Base-by-base conservation (phyloP, 2,113 vertebrate species). In the Pagrus major region DNA sequence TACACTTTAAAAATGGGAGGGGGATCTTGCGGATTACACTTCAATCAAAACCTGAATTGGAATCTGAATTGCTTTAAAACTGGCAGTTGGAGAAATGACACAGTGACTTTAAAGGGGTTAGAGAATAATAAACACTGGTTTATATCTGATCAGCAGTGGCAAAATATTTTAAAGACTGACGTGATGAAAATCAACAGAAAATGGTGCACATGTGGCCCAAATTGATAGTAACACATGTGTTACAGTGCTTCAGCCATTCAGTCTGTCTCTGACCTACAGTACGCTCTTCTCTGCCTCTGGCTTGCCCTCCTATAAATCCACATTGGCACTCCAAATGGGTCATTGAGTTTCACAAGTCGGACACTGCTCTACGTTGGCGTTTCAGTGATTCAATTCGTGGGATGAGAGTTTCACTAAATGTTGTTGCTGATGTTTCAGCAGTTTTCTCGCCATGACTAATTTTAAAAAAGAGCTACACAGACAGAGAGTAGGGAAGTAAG, bases 31-130 rank as follows among this genome's bases (percentile, higher is more conserved):
- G 52, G 78, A 77, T 81, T 66, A 77, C 49, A 47, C 72, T 86
- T 78, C 60, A 80, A 86, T 88, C 72, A 78, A 82, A 87, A 75
- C 42, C 23, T 47, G 15, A 81, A 20, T 52, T 72, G 16, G 54
- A 64, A 78, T 72, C 44, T 25, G 55, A 78, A 44, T 66, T 31
- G 18, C 52, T 55, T 49, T 81, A 9, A 56, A 58, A 37, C 27
- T 80, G 70, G 6, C 54, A 77, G 42, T 31, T 52, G 23, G 37
- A 75, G 49, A 78, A 66, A 78, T 80, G 20, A 58, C 47, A 71
- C 6, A 21, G 9, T 64, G 39, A 56, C 59, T 60, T 73, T 33
- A 25, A 73, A 35, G 33, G 2, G 1, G 8, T 9, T 20, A 61
- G 41, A 20, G 21, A 74, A 63, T 64, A 41, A 61, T 23, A 69